Conservation (phyloP, 2,888 invertebrate genomes). For the Ennomos erosarius region DNA sequence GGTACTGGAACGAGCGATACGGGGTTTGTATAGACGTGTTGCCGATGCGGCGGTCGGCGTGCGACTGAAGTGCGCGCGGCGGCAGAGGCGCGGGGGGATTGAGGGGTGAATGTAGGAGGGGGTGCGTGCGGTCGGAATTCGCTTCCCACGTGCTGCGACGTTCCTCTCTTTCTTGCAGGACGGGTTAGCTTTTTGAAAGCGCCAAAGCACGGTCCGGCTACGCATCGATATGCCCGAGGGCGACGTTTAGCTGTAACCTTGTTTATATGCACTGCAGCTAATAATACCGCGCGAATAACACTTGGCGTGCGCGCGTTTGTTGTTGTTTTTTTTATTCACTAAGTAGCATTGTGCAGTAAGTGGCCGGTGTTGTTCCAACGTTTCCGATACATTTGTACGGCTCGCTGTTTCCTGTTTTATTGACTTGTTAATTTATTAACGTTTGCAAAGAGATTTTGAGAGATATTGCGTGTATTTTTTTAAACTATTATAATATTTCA, state of each 20-base stretch:
- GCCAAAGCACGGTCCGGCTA: conserved; percentile 64
- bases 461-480: conserved; percentile 35
- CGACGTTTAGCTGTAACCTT: conserved; percentile 77
- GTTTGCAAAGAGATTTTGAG: conserved; percentile 31
- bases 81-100: conserved; percentile 49
- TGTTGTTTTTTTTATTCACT: conserved; percentile 67
- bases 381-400: conserved; percentile 64
- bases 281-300: conserved; percentile 78
- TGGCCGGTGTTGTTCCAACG: conserved; percentile 63
- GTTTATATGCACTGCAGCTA: conserved; percentile 82
- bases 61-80: conserved; percentile 80
- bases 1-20: conserved; percentile 56
- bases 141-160: conserved; percentile 81
- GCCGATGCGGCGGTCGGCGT: conserved; percentile 80
- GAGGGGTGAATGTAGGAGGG: conserved; percentile 70
- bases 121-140: conserved; percentile 85
- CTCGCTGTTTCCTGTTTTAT: conserved; percentile 56
- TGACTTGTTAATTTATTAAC: conserved; percentile 44
- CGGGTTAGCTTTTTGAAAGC: conserved; percentile 83
- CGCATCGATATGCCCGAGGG: conserved; percentile 79
- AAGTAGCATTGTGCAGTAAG: conserved; percentile 62
- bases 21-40: conserved; percentile 52
- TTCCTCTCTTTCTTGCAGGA: conserved; percentile 80
- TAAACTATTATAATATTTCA: not conserved
- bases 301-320: conserved; percentile 66